phyloP scores from a whole-genome alignment of 2,797 vertebrate genomes.

The Taeniopygia guttata region DNA sequence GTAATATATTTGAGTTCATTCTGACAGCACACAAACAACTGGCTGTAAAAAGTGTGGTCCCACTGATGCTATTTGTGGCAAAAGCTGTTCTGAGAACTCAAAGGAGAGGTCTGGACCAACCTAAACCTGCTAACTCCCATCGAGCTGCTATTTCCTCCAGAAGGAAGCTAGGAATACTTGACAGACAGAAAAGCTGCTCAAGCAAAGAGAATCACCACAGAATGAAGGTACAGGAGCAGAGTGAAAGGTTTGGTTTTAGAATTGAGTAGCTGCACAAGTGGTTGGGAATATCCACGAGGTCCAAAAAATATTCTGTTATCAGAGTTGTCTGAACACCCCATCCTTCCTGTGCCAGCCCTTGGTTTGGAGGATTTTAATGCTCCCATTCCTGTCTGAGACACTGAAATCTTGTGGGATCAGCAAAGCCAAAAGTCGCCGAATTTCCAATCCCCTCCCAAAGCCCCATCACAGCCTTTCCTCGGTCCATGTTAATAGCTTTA shows the following conservation, averaged over 20 bases:
- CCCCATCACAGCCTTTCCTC: conserved; percentile 19
- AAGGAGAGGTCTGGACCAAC: neutral
- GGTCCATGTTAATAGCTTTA: conserved; percentile 78
- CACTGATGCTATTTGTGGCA: rapidly evolving
- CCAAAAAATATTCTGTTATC: rapidly evolving
- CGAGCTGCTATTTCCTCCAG: neutral
- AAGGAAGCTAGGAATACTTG: neutral
- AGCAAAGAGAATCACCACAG: too few species aligned
- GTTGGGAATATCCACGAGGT: neutral
- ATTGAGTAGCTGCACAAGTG: neutral
- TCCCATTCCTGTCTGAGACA: neutral
- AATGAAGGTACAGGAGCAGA: neutral
- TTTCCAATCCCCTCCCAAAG: neutral
- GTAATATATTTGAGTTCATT: neutral
- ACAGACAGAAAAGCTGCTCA: neutral
- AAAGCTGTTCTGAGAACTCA: neutral
- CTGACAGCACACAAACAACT: neutral
- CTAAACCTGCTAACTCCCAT: neutral
- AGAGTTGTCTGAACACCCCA: neutral
- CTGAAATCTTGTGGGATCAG: neutral
- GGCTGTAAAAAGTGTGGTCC: neutral
- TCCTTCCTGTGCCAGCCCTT: neutral
- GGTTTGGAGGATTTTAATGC: neutral
- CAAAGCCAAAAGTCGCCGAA: neutral
- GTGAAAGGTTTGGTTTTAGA: neutral